A percentile compares a stretch with the other conserved stretches of the same genome.
phyloP scores from a whole-genome alignment of 1,140 invertebrate genomes.

The Polypedilum vanderplanki region DNA sequence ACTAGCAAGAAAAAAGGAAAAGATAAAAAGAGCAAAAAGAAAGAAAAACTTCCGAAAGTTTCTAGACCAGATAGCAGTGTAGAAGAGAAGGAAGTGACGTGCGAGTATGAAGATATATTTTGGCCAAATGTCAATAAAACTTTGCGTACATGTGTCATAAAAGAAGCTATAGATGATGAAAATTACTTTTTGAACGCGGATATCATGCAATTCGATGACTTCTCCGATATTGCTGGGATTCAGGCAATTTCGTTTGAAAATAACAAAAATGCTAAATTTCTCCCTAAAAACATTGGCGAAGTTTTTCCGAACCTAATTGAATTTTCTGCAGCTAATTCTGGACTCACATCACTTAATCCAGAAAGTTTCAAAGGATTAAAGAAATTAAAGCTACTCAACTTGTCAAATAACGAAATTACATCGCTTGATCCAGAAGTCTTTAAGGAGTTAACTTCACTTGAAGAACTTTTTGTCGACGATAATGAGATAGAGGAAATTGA shows the following conservation, averaged over 20 bases:
- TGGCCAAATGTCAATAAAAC: background rate
- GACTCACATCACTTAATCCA: background rate
- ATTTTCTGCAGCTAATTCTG: background rate
- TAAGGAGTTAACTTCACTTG: background rate
- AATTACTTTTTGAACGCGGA: background rate
- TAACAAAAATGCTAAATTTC: background rate
- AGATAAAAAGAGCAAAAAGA: background rate
- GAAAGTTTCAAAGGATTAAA: background rate
- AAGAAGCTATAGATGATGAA: background rate
- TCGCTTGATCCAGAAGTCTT: background rate
- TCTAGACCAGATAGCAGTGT: background rate
- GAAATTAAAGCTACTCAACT: background rate
- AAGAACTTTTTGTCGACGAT: background rate
- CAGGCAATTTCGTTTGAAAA: background rate
- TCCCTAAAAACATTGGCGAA: background rate
- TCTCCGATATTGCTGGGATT: background rate
- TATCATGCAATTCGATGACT: background rate
- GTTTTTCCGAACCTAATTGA: background rate
- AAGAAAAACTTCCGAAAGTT: background rate
- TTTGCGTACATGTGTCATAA: background rate
- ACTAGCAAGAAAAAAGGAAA: background rate
- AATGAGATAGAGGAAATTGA: constrained; percentile 1
- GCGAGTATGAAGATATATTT: background rate
- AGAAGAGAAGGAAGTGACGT: background rate
- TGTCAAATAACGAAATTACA: background rate